Conservation (phyloP, 92 coral and sea anemone species). For the Phenganax stokvisi region DNA sequence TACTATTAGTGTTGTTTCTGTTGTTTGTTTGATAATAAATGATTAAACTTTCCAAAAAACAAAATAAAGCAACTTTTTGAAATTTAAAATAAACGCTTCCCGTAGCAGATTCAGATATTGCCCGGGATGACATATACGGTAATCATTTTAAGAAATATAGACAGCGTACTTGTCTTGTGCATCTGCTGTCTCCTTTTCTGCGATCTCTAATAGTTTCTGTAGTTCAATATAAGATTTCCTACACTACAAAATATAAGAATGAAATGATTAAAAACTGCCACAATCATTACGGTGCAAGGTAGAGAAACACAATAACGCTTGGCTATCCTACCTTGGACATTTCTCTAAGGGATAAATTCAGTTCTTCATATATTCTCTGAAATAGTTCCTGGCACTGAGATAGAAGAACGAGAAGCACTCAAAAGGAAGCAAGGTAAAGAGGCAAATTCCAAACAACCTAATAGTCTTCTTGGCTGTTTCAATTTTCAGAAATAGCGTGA, state of each 20-base stretch:
- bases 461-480: too few relatives aligned
- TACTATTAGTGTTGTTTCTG: too few relatives aligned
- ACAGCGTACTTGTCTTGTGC: conserved; percentile 87
- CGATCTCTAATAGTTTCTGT: conserved; percentile 84
- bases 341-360: conserved; percentile 80
- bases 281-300: neutral
- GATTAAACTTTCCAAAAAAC: too few relatives aligned
- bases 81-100: neutral
- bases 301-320: too few relatives aligned
- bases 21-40: too few relatives aligned
- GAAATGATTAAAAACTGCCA: neutral
- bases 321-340: conserved; percentile 71
- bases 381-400: conserved; percentile 75
- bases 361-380: conserved; percentile 86
- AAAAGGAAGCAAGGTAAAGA: neutral
- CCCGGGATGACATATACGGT: neutral
- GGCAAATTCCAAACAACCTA: too few relatives aligned
- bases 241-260: conserved; percentile 48
- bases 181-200: conserved; percentile 85
- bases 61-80: too few relatives aligned
- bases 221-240: conserved; percentile 78
- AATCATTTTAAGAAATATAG: neutral
- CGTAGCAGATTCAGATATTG: neutral
- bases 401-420: neutral
- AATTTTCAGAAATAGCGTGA: too few relatives aligned